Conservation (phyloP, 35 echinoderm and acorn worm genomes). For the Ophiothrix spiculata region DNA sequence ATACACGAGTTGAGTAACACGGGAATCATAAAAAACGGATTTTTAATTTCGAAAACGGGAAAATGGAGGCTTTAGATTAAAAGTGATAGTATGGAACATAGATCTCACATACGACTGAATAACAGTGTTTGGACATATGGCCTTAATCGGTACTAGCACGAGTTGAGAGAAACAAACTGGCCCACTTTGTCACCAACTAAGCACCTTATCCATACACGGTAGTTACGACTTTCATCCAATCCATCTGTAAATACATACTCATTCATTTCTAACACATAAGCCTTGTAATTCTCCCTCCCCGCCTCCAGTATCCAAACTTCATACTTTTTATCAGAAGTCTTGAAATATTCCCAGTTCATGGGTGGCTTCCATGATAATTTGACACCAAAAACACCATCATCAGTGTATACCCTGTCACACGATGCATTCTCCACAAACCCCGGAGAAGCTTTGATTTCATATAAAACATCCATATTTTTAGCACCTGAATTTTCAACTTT, state of each 20-base stretch:
- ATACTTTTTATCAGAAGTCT: conserved; percentile 32
- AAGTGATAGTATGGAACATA: no score
- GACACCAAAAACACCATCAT: conserved; percentile 8
- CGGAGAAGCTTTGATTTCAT: not conserved
- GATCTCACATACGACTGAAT: no score
- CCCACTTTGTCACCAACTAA: conserved; percentile 29
- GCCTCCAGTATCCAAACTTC: conserved; percentile 77
- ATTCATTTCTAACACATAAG: conserved; percentile 46
- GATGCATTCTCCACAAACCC: not conserved
- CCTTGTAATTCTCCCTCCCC: conserved; percentile 20
- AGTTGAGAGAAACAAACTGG: conserved; percentile 27
- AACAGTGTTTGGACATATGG: no score
- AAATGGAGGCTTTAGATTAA: no score
- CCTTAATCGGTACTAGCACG: not conserved
- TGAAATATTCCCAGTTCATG: conserved; percentile 69
- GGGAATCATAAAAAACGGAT: no score
- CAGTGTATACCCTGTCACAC: not conserved
- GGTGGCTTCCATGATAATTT: conserved; percentile 62
- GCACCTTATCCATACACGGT: conserved; percentile 67
- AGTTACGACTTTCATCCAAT: conserved; percentile 20
- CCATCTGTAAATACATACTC: conserved; percentile 38
- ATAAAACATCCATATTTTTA: not conserved
- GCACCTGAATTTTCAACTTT: no score
- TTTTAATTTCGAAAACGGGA: no score
- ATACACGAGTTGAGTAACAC: no score